These are phyloP conservation scores for Tupaia tana DNA, from an alignment of 2,113 vertebrate genomes.

Conservation along the genomic window DNA sequence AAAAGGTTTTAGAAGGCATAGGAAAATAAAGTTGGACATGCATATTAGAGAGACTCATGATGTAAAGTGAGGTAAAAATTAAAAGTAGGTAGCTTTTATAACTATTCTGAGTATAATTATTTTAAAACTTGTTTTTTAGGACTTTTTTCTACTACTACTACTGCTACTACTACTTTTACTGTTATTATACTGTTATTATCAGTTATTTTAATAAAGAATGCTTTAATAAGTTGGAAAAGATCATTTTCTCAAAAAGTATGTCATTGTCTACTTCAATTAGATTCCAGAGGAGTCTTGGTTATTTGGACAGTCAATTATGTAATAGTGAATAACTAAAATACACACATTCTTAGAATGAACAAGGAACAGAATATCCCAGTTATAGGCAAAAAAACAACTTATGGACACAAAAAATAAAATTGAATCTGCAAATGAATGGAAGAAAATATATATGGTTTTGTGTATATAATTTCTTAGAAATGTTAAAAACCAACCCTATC, in stretches of 20 bases:
- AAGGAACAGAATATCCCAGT: background rate
- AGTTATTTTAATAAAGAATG: background rate
- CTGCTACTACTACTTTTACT: background rate
- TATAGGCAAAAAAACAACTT: constrained; percentile 8
- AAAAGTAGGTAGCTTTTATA: background rate
- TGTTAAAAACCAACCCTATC: background rate
- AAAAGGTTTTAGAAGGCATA: background rate
- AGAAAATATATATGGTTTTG: background rate
- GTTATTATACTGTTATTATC: background rate
- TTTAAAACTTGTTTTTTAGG: constrained; percentile 24
- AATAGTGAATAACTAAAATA: background rate
- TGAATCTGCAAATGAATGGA: background rate
- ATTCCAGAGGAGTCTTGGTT: background rate
- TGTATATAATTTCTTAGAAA: background rate
- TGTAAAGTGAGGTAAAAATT: background rate
- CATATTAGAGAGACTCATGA: background rate
- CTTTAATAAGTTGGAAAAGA: background rate
- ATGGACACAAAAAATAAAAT: background rate
- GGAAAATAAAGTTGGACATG: background rate
- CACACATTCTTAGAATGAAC: background rate
- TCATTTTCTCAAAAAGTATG: background rate
- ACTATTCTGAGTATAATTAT: background rate
- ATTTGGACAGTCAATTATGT: background rate
- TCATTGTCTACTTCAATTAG: background rate
- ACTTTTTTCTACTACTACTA: background rate